phyloP scores from a whole-genome alignment of 2,113 vertebrate genomes.

The Choloepus hoffmanni region DNA sequence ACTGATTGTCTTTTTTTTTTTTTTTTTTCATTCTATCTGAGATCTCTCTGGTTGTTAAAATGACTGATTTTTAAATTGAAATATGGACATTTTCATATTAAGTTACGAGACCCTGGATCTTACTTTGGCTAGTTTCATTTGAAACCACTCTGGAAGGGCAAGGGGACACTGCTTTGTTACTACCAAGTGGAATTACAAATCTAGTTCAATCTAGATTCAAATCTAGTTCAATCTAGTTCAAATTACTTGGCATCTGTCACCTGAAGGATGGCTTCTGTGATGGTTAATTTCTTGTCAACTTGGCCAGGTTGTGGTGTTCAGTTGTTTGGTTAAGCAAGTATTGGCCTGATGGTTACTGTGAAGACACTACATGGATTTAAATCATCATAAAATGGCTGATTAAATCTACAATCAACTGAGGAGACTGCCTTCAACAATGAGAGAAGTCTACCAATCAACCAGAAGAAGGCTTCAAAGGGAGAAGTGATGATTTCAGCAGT shows the following conservation, averaged over 20 bases:
- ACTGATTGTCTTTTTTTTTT: neutral
- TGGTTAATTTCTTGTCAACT: too few relatives aligned
- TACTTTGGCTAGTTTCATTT: slow-evolving; percentile 5
- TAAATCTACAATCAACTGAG: too few relatives aligned
- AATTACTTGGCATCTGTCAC: neutral
- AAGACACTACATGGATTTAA: too few relatives aligned
- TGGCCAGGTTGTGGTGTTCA: too few relatives aligned
- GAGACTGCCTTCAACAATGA: too few relatives aligned
- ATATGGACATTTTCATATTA: neutral
- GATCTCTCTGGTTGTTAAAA: neutral
- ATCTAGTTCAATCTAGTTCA: neutral
- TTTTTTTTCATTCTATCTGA: neutral
- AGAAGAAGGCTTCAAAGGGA: too few relatives aligned
- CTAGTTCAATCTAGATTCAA: neutral
- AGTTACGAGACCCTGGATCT: neutral
- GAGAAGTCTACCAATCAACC: too few relatives aligned
- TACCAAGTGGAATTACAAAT: neutral
- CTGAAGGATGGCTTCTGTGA: neutral
- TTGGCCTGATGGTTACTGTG: too few relatives aligned
- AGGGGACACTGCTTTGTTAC: too few relatives aligned
- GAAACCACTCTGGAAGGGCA: neutral
- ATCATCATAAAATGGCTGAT: too few relatives aligned
- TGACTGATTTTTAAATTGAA: neutral
- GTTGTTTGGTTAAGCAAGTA: too few relatives aligned
- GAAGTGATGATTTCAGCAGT: too few relatives aligned